Evolutionary conservation across 2,113 vertebrate species (phyloP).

Genomic region (Campylomormyrus numenius): DNA sequence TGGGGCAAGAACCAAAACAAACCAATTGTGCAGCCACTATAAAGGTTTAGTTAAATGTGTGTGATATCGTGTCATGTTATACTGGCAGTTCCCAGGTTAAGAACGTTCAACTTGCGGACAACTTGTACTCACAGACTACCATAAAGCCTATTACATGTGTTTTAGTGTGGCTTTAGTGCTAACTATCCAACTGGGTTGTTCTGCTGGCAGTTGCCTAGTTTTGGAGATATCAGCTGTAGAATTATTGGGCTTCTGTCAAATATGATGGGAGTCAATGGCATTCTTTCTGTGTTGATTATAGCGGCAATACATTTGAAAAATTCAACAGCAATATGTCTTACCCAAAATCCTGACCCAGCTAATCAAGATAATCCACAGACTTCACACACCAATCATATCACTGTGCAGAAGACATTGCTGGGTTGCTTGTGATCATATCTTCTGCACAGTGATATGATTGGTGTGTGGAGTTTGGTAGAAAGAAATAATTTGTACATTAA

Average conservation of each 20-base stretch:
- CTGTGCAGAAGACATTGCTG: neutral
- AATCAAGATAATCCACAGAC: neutral
- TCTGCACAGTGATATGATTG: neutral
- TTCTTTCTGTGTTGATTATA: neutral
- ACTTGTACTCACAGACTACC: neutral
- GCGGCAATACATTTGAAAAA: neutral
- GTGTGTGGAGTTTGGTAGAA: neutral
- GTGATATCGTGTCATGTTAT: neutral
- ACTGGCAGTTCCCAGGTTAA: neutral
- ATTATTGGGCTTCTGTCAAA: neutral
- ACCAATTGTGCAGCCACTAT: neutral
- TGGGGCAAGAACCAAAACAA: neutral
- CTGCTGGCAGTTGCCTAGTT: neutral
- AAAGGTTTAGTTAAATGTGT: neutral
- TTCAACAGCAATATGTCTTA: neutral
- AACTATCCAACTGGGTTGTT: neutral
- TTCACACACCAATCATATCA: neutral
- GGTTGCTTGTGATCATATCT: neutral
- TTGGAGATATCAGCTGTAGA: neutral
- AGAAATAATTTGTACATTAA: neutral
- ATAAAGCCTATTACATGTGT: neutral
- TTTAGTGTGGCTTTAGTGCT: neutral
- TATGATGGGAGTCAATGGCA: neutral
- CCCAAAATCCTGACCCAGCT: neutral
- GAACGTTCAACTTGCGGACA: neutral